Evolutionary conservation across 1,140 invertebrate species (phyloP).

Genomic region (Drosophila equinoxialis): DNA sequence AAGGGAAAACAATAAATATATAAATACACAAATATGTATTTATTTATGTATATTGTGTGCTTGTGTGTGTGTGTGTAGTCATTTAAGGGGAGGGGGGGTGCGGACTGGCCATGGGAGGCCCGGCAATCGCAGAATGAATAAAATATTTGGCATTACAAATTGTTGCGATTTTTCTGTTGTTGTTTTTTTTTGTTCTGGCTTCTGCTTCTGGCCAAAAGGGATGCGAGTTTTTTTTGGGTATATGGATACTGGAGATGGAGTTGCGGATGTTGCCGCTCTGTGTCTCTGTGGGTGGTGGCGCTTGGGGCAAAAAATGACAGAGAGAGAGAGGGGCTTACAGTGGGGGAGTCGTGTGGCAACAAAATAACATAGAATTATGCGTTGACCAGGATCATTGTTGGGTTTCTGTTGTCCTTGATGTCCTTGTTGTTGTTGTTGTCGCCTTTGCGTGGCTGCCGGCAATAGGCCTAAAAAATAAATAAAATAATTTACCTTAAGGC

Average conservation of each 20-base stretch:
- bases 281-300: slow-evolving; percentile 47
- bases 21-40: slow-evolving; percentile 70
- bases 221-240: slow-evolving; percentile 15
- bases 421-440: slow-evolving; percentile 28
- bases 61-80: not conserved
- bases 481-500: slow-evolving; percentile 79
- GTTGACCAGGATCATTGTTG: slow-evolving; percentile 52
- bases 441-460: slow-evolving; percentile 29
- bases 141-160: slow-evolving; percentile 80
- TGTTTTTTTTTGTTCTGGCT: slow-evolving; percentile 9
- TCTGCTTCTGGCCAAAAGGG: slow-evolving; percentile 50
- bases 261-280: slow-evolving; percentile 25
- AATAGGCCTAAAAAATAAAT: slow-evolving; percentile 76
- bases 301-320: slow-evolving; percentile 9
- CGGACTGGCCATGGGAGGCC: slow-evolving; percentile 36
- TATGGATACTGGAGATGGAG: not conserved
- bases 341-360: slow-evolving; percentile 30
- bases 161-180: slow-evolving; percentile 67
- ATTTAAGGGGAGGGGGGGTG: not conserved
- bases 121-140: slow-evolving; percentile 66
- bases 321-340: too few species aligned
- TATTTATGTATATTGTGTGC: slow-evolving; percentile 48
- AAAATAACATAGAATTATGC: slow-evolving; percentile 72
- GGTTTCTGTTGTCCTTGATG: slow-evolving; percentile 9
- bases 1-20: slow-evolving; percentile 10